Conservation (phyloP, 1,140 invertebrate genomes). For the Diachasmimorpha longicaudata region DNA sequence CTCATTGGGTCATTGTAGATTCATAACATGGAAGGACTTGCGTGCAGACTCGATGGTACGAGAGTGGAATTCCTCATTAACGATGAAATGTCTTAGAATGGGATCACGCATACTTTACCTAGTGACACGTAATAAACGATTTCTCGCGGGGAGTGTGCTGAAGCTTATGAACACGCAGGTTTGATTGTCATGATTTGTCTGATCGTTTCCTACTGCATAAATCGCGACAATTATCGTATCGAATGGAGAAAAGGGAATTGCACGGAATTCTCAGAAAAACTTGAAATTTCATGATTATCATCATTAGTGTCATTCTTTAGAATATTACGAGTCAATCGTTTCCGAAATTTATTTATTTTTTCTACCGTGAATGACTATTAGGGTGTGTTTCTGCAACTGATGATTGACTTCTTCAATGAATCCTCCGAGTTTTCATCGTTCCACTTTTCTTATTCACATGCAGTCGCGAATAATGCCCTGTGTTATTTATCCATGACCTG, state of each 20-base stretch:
- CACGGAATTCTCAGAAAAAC: too few relatives aligned
- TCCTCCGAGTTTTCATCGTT: too few relatives aligned
- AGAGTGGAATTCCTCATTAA: conserved; percentile 84
- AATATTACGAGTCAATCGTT: too few relatives aligned
- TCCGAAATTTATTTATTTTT: too few relatives aligned
- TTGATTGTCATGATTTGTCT: conserved; percentile 28
- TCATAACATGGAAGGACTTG: conserved; percentile 96
- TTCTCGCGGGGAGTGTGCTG: conserved; percentile 79
- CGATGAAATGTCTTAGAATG: conserved; percentile 71
- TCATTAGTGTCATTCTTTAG: too few relatives aligned
- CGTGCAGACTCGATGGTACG: conserved; percentile 81
- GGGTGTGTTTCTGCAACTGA: too few relatives aligned
- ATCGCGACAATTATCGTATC: too few relatives aligned
- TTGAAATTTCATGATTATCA: too few relatives aligned
- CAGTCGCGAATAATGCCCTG: background rate
- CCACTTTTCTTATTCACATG: background rate
- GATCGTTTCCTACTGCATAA: background rate
- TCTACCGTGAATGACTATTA: too few relatives aligned
- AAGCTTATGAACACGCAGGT: conserved; percentile 85
- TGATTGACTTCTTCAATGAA: too few relatives aligned
- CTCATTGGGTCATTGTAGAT: conserved; percentile 59
- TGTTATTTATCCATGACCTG: conserved; percentile 11
- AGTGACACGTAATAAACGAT: conserved; percentile 79
- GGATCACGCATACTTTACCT: conserved; percentile 74
- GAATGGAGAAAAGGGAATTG: too few relatives aligned